Percentiles rank a stretch among this genome's conserved stretches.
phyloP scores from a whole-genome alignment of 2,888 invertebrate genomes.

The Yponomeuta evonymella region DNA sequence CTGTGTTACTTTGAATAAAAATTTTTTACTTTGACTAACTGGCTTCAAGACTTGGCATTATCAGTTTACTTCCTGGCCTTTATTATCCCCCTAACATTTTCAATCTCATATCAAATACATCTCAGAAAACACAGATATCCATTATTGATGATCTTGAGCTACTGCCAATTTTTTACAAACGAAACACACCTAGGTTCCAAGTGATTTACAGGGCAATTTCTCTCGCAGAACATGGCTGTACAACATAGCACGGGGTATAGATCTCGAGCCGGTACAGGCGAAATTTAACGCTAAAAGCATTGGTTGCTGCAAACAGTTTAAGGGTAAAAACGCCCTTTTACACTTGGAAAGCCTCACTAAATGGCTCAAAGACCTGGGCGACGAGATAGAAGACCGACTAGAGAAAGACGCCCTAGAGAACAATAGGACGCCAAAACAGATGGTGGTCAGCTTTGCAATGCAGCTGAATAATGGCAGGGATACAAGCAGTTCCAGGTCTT shows the following conservation, averaged over 20 bases:
- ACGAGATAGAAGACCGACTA: constrained; percentile 89
- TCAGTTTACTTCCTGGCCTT: too few species aligned
- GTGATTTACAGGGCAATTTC: background rate
- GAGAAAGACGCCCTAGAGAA: constrained; percentile 88
- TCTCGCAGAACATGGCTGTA: constrained; percentile 85
- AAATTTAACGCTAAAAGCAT: constrained; percentile 94
- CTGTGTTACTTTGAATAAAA: too few species aligned
- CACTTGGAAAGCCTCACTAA: constrained; percentile 80
- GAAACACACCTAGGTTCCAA: background rate
- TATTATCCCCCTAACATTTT: too few species aligned
- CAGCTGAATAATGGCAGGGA: constrained; percentile 74
- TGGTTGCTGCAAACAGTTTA: constrained; percentile 96
- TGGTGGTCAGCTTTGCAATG: constrained; percentile 83
- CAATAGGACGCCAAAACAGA: constrained; percentile 85
- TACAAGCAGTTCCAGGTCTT: constrained; percentile 79
- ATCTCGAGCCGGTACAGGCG: constrained; percentile 89
- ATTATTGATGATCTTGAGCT: too few species aligned
- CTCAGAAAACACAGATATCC: too few species aligned
- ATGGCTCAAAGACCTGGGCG: constrained; percentile 88
- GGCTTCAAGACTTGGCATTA: background rate
- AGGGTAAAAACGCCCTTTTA: constrained; percentile 84
- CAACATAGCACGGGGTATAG: constrained; percentile 90
- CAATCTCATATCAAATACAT: too few species aligned
- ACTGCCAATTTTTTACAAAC: background rate
- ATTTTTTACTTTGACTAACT: too few species aligned